Evolutionary conservation across 2,113 vertebrate genomes (phyloP).

Genomic region (Macroglossus sobrinus): DNA sequence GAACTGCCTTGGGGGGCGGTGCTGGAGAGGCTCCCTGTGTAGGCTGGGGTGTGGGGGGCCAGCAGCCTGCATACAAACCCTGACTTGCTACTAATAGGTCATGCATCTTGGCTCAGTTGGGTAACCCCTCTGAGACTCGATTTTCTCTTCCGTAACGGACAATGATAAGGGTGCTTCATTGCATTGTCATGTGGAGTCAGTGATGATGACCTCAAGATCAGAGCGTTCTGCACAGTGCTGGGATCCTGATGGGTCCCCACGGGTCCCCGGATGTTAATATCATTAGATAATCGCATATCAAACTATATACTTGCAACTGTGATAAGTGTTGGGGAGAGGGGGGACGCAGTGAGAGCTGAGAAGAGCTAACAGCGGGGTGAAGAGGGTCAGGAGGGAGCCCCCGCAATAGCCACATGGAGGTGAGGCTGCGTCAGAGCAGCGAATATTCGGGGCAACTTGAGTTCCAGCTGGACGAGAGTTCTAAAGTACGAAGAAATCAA

Average conservation of each 20-base stretch:
- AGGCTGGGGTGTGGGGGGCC: background rate
- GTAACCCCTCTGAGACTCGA: background rate
- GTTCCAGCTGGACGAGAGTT: background rate
- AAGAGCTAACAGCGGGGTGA: background rate
- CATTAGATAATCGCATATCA: conserved; percentile 46
- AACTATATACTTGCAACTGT: conserved; percentile 27
- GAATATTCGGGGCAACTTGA: background rate
- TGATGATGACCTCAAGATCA: background rate
- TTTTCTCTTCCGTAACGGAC: conserved; percentile 34
- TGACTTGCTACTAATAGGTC: background rate
- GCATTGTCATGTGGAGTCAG: conserved; percentile 4
- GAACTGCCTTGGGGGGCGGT: background rate
- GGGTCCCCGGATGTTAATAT: conserved; percentile 31
- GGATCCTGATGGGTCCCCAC: background rate
- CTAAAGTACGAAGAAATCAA: background rate
- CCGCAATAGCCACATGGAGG: background rate
- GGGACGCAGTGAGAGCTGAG: background rate
- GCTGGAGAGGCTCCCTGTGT: background rate
- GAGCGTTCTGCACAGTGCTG: background rate
- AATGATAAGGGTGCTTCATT: background rate
- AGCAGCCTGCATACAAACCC: background rate
- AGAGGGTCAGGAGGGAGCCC: background rate
- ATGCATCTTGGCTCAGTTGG: background rate
- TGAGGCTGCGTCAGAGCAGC: background rate
- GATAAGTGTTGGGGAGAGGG: background rate